A percentile compares a stretch with the other conserved stretches of the same genome.
These are phyloP conservation scores for Tretioscincus oriximinensis DNA, from an alignment of 2,113 vertebrate species.

Conservation along the genomic window DNA sequence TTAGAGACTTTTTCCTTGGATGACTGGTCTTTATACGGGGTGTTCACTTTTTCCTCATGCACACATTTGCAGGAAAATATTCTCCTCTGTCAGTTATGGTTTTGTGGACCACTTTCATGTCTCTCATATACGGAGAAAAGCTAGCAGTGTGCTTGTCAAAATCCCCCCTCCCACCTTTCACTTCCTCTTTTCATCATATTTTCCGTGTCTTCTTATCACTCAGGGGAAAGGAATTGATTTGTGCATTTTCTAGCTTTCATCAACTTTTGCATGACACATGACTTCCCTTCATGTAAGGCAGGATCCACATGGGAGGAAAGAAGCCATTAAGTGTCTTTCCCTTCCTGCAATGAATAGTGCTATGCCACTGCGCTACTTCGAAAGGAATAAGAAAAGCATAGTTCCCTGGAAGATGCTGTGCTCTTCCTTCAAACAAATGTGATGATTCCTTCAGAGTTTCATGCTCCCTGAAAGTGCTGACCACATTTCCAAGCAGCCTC, in stretches of 20 bases:
- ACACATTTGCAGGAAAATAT: not conserved
- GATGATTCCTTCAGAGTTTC: too few species aligned
- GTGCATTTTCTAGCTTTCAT: too few species aligned
- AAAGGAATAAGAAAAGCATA: too few species aligned
- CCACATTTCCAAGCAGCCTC: too few species aligned
- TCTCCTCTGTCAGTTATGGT: not conserved
- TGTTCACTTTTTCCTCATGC: constrained; percentile 1
- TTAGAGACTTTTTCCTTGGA: constrained; percentile 22
- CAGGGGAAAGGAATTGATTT: not conserved
- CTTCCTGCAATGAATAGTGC: too few species aligned
- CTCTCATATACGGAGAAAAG: not conserved
- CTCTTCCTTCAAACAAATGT: too few species aligned
- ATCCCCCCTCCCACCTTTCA: not conserved
- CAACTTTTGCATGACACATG: too few species aligned
- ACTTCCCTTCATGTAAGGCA: too few species aligned
- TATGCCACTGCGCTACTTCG: not conserved
- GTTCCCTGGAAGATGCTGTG: too few species aligned
- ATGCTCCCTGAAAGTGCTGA: too few species aligned
- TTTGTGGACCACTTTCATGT: not conserved
- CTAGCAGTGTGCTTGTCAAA: not conserved
- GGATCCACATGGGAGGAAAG: too few species aligned
- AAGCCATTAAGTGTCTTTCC: too few species aligned
- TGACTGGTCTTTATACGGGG: not conserved
- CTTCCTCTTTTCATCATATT: not conserved
- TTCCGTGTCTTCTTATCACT: not conserved